These are phyloP conservation scores for Sphyrna mokarran DNA, from an alignment of 2,113 vertebrate genomes.

Conservation along the genomic window DNA sequence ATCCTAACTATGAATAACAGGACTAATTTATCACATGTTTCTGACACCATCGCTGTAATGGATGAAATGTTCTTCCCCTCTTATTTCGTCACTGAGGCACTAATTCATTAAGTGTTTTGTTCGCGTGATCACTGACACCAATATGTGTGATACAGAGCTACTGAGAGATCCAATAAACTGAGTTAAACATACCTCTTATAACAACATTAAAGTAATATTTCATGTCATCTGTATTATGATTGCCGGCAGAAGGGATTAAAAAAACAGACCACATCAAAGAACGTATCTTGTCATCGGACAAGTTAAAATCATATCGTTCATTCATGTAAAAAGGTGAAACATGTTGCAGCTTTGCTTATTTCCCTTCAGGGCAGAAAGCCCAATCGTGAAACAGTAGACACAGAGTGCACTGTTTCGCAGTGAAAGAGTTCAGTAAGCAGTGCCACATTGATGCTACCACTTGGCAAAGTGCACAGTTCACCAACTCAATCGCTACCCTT, in stretches of 20 bases:
- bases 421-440: background rate
- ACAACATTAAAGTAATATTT: background rate
- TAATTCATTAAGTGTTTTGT: background rate
- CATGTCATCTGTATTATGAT: background rate
- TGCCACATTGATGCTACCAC: background rate
- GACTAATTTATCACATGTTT: background rate
- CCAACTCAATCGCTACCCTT: background rate
- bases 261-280: background rate
- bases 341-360: background rate
- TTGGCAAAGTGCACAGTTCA: background rate
- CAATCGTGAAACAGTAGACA: background rate
- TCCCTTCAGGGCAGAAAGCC: background rate
- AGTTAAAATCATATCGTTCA: background rate
- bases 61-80: background rate
- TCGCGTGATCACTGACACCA: slow-evolving; percentile 7
- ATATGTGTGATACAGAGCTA: background rate
- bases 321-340: background rate
- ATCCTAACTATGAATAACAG: background rate
- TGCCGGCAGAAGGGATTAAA: background rate
- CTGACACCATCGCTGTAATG: background rate
- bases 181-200: background rate
- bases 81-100: background rate
- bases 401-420: background rate
- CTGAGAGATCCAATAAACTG: background rate
- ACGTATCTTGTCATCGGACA: background rate